phyloP scores from a whole-genome alignment of 2,888 invertebrate species.

The Petrophora chlorosata region DNA sequence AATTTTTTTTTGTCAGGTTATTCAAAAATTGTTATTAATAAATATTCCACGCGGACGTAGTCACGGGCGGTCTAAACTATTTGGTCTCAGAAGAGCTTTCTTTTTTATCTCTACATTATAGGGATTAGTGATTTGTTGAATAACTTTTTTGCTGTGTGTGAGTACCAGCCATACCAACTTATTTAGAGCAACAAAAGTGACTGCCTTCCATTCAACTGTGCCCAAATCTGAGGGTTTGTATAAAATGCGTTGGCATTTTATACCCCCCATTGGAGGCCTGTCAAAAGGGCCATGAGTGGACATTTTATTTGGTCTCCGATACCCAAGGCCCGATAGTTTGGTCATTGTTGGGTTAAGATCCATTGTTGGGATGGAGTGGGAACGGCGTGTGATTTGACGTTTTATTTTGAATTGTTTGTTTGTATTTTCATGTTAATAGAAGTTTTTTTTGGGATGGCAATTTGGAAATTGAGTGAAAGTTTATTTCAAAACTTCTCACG shows the following conservation, averaged over 20 bases:
- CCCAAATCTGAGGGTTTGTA: slow-evolving; percentile 10
- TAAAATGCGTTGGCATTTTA: slow-evolving; percentile 20
- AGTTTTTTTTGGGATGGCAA: neutral
- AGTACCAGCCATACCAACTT: no score
- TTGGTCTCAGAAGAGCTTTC: no score
- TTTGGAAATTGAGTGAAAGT: no score
- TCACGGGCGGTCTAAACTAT: no score
- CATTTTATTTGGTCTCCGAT: slow-evolving; percentile 27
- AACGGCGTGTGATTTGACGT: slow-evolving; percentile 16
- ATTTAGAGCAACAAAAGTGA: neutral
- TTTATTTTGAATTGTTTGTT: slow-evolving; percentile 13
- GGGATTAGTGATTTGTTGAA: no score
- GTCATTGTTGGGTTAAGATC: slow-evolving; percentile 14
- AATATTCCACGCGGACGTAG: no score
- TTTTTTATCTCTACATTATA: no score
- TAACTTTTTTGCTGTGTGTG: no score
- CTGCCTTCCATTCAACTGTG: slow-evolving; percentile 4
- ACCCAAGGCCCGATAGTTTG: slow-evolving; percentile 21
- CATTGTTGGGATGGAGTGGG: slow-evolving; percentile 18
- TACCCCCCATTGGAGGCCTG: slow-evolving; percentile 21
- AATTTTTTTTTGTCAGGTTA: no score
- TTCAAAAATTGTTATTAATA: no score
- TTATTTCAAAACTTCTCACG: no score
- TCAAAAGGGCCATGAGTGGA: slow-evolving; percentile 35
- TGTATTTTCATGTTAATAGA: neutral